Evolutionary conservation across 2,797 vertebrate species (phyloP).

Genomic region (Cheirogaleus major): DNA sequence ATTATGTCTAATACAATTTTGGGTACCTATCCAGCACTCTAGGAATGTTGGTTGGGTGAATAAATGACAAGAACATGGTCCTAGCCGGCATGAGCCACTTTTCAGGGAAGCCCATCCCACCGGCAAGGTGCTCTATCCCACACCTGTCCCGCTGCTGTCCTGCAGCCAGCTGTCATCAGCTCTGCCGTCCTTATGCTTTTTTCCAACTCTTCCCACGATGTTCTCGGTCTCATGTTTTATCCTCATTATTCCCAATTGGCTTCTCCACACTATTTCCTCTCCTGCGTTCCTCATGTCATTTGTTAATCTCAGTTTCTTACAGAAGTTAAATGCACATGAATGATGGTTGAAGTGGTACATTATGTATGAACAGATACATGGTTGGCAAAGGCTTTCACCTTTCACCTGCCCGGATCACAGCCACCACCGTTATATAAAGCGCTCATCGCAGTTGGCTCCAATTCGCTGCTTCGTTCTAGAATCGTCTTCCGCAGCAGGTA

Average conservation of each 20-base stretch:
- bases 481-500: background rate
- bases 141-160: too few species aligned
- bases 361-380: too few species aligned
- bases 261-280: background rate
- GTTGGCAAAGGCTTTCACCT: background rate
- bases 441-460: too few species aligned
- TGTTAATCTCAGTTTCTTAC: background rate
- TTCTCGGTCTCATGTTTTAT: background rate
- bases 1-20: background rate
- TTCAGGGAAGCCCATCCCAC: background rate
- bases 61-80: background rate
- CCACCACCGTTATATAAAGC: background rate
- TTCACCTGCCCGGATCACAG: too few species aligned
- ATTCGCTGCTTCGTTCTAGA: background rate
- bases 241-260: background rate
- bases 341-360: background rate
- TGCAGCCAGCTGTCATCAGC: background rate
- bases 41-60: background rate
- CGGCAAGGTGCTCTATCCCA: background rate
- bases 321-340: background rate
- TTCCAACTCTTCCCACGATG: background rate
- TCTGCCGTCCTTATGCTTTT: background rate
- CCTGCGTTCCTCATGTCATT: background rate
- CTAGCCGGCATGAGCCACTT: background rate
- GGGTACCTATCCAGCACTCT: background rate